phyloP scores from a whole-genome alignment of 2,888 invertebrate genomes.

The Rhogogaster chlorosoma region DNA sequence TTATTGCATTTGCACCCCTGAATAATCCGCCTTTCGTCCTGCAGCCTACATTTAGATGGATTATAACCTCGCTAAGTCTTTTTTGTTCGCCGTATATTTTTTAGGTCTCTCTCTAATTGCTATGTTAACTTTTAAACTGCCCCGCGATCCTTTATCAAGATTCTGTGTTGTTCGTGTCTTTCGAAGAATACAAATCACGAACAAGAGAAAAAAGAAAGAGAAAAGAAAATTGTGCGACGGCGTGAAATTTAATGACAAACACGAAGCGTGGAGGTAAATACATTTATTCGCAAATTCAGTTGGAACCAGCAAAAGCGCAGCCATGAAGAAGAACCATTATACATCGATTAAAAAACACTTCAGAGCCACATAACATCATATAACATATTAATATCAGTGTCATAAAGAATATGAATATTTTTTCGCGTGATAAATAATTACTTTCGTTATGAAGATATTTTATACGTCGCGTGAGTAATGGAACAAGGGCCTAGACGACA shows the following conservation, averaged over 20 bases:
- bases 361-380: background rate
- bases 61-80: background rate
- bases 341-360: conserved; percentile 1
- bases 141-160: background rate
- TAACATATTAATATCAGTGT: background rate
- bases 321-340: background rate
- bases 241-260: background rate
- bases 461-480: too few species aligned
- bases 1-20: conserved; percentile 22
- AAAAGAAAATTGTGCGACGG: background rate
- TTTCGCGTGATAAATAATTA: background rate
- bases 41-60: conserved; percentile 5
- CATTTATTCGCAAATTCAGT: background rate
- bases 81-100: background rate
- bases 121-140: background rate
- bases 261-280: background rate
- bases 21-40: conserved; percentile 11
- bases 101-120: background rate
- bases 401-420: background rate
- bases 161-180: background rate
- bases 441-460: background rate
- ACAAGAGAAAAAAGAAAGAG: background rate
- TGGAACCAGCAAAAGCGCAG: background rate
- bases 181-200: background rate
- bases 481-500: too few species aligned